Percentiles rank a stretch among this genome's conserved stretches.
These are phyloP conservation scores for Anagrus nilaparvatae DNA, from an alignment of 1,140 invertebrate species.

Conservation along the genomic window DNA sequence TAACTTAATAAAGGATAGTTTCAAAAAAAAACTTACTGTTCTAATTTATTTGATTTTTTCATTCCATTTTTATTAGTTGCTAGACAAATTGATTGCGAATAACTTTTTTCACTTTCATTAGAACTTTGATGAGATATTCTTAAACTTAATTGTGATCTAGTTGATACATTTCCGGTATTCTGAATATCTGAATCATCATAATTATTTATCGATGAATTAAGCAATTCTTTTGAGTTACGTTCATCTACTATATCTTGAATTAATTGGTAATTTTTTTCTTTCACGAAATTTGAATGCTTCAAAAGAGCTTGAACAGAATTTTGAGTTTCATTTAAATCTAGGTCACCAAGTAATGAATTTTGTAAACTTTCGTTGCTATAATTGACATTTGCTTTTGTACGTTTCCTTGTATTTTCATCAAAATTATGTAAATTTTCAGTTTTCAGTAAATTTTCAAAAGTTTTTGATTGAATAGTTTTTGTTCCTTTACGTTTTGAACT, in stretches of 20 bases:
- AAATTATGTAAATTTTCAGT: constrained; percentile 21
- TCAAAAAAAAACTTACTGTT: constrained; percentile 31
- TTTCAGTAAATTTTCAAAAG: constrained; percentile 11
- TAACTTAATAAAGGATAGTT: constrained; percentile 3
- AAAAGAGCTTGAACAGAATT: constrained; percentile 31
- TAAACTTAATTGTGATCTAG: constrained; percentile 34
- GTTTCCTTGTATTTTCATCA: constrained; percentile 28
- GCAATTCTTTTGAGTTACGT: constrained; percentile 21
- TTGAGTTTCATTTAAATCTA: constrained; percentile 33
- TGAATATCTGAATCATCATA: constrained; percentile 20
- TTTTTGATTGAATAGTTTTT: constrained; percentile 30
- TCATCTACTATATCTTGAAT: constrained; percentile 30
- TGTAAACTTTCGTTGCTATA: constrained; percentile 27
- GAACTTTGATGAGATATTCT: constrained; percentile 37
- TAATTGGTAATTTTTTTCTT: constrained; percentile 33
- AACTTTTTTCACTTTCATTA: constrained; percentile 35
- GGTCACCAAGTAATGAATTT: constrained; percentile 25
- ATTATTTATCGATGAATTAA: constrained; percentile 10
- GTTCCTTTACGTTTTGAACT: constrained; percentile 32
- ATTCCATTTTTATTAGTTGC: constrained; percentile 30
- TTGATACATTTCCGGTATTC: constrained; percentile 29
- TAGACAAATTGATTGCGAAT: constrained; percentile 35
- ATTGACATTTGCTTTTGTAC: constrained; percentile 26
- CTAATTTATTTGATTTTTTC: constrained; percentile 35
- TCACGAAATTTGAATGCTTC: constrained; percentile 31